Base-by-base conservation (phyloP, 1,140 invertebrate genomes). In the Tetramorium simillimum region DNA sequence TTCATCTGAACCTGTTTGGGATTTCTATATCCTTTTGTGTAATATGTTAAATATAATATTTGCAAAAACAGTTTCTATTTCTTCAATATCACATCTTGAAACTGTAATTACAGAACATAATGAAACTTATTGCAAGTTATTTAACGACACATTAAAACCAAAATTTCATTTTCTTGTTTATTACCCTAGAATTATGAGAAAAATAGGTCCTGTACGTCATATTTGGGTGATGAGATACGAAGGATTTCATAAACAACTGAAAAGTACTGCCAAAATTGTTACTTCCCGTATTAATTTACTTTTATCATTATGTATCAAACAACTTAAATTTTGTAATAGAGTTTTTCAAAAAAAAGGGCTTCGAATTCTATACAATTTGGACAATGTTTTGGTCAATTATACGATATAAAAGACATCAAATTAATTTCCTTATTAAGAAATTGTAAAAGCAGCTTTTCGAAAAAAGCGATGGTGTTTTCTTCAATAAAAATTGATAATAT, bases 141-240 rank as follows among this genome's bases (percentile, higher is more conserved):
- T 75, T 7, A 3, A 75, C 3, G 2, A 75, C 37, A 37, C 28
- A 3, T 40, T 75, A 37, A 75, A 56, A 21, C 33, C 51, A 1
- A 75, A 75, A 7, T 75, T 75, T 40, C 33, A 73, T 73, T 7
- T 73, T 37, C 28, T 75, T 37, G 1, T 75, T 0, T n/a, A 75
- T 21, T 75, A 40, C 4, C 18, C 51, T 14, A 37, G 18, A 56
- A 75, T 75, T 75, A 12, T 56, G 5, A 75, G 16, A 75, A 40
- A 40, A 40, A 5, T 75, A 56, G 72, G 51, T 56, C n/a, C 18
- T 40, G 72, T 75, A 9, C 33, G 18, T 5, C 72, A 75, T 21
- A 75, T 75, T 14, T 75, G 72, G 33, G 40, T 56, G 12, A 75
- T 75, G 51, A 56, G 72, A 56, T 75, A 56, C 16, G 12, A 72